These are phyloP conservation scores for Macrotus californicus DNA, from an alignment of 2,113 vertebrate species.

Conservation along the genomic window DNA sequence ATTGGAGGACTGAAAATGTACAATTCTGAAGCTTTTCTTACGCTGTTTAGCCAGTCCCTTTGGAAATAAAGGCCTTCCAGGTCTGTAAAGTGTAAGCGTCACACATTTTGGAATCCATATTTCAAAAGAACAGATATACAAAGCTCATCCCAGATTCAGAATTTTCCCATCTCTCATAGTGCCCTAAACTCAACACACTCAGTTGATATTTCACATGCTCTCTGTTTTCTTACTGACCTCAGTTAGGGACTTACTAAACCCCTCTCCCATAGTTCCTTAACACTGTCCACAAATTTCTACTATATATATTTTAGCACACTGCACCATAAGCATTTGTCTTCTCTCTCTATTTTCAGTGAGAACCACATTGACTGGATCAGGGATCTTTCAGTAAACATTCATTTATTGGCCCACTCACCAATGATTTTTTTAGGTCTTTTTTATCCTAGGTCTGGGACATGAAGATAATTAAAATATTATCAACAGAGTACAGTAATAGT, in stretches of 20 bases:
- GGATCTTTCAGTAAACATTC: not conserved
- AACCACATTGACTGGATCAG: not conserved
- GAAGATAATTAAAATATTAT: not conserved
- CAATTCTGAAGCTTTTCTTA: not conserved
- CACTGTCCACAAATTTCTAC: not conserved
- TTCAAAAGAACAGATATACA: not conserved
- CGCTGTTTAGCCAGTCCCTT: not conserved
- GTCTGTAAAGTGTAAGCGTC: not conserved
- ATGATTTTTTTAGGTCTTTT: not conserved
- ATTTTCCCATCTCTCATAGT: not conserved
- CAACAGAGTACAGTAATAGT: not conserved
- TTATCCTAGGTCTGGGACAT: not conserved
- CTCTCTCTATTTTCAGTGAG: not conserved
- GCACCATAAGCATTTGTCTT: not conserved
- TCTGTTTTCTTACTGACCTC: not conserved
- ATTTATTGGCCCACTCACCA: not conserved
- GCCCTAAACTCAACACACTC: not conserved
- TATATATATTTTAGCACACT: not conserved
- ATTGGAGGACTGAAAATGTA: not conserved
- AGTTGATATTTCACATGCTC: not conserved
- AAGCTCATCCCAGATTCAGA: not conserved
- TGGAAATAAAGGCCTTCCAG: not conserved
- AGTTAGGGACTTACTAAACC: fast-evolving
- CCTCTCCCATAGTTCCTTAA: not conserved
- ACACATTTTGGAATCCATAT: not conserved